phyloP scores from a whole-genome alignment of 2,113 vertebrate genomes.

The Procavia capensis region DNA sequence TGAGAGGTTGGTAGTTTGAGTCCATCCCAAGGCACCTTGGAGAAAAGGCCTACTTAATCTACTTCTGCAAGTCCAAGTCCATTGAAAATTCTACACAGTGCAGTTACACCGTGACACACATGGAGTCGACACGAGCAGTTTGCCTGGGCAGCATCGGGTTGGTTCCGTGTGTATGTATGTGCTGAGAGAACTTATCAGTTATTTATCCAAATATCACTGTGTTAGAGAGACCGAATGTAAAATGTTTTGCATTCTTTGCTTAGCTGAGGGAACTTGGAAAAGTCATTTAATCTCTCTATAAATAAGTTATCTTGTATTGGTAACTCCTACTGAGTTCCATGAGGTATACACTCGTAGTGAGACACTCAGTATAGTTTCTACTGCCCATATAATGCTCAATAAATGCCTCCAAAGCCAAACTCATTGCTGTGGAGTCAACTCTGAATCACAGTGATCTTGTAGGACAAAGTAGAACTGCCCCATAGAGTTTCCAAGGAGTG shows the following conservation, averaged over 20 bases:
- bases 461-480: too few species aligned
- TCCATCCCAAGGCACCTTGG: neutral
- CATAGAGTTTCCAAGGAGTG: too few species aligned
- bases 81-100: neutral
- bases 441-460: too few species aligned
- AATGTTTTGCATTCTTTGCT: neutral
- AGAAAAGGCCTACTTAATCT: neutral
- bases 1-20: neutral
- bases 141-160: neutral
- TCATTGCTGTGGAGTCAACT: too few species aligned
- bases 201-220: neutral
- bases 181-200: neutral
- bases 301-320: neutral
- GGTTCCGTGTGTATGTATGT: neutral
- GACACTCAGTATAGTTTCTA: neutral
- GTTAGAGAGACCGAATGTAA: neutral
- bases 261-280: neutral
- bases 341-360: neutral
- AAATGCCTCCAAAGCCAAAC: too few species aligned
- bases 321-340: neutral
- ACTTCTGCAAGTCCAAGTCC: neutral
- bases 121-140: neutral
- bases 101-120: neutral
- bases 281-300: neutral
- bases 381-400: neutral